Base-by-base conservation (phyloP, 1,140 invertebrate genomes). In the Pomacea maculata region DNA sequence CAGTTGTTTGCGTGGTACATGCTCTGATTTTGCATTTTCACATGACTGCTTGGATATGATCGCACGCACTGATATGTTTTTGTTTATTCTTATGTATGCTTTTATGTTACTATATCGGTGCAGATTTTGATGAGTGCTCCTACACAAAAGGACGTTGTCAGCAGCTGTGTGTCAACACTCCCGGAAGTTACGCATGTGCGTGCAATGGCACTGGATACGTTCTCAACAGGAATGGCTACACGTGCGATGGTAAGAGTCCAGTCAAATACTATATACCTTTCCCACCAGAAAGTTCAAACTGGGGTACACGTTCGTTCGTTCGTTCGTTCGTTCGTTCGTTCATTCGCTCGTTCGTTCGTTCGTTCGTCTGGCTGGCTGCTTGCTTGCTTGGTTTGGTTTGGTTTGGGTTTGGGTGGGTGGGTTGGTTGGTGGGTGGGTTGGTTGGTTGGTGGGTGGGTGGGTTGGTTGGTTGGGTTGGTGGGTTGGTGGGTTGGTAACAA, bases 201-300 rank as follows among this genome's bases (percentile, higher is more conserved):
- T 88, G 87, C 82, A 82, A 71, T 15, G 70, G 70, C 15, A 71
- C 52, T 17, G 83, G 81, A 19, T 88, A 70, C 75, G 82, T 45
- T 54, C 74, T 92, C 25, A 83, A 84, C 14, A 70, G 83, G 29
- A 91, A 93, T 85, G 85, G 88, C 19, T 84, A 86, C 65, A 90
- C 86, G 19, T 93, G 92, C 84, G 82, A 86, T 82, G 92, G 92
- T 93, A 57, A 45, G 75, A 57, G 34, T 75, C 25, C 83, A 29
- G 68, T 68, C 11, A 19, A 45, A 45, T 45, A 45, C 34, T 4
- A 2, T 2, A 45, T 45, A 45, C 34, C 34, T 45, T 45, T 45
- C 34, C 34, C 34, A 45, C 34, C 2, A 45, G 34, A 45, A 45
- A 45, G 34, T 0, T 45, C 34, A 45, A 45, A 45, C 34, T 4